These are phyloP conservation scores for Micrasema minimum DNA, from an alignment of 1,140 invertebrate species.

Conservation along the genomic window DNA sequence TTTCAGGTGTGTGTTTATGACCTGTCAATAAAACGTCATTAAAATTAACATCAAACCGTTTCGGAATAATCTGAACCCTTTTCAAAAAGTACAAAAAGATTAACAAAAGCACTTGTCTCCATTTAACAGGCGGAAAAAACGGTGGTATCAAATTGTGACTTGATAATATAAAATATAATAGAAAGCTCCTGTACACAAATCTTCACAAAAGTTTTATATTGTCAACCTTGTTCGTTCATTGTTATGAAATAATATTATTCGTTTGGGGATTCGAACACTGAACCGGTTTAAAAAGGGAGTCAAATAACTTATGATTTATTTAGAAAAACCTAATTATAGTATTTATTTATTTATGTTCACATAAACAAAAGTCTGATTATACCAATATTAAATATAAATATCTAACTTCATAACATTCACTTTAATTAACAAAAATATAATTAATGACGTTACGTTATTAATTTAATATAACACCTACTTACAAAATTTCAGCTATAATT, in stretches of 20 bases:
- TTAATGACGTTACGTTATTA: not conserved
- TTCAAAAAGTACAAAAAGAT: conserved; percentile 21
- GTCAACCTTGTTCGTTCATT: conserved; percentile 32
- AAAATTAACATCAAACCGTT: not conserved
- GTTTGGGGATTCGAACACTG: too few relatives aligned
- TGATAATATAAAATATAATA: conserved; percentile 41
- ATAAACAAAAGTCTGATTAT: too few relatives aligned
- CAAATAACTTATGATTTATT: too few relatives aligned
- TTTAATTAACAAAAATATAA: too few relatives aligned
- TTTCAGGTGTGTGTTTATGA: too few relatives aligned
- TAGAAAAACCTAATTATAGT: too few relatives aligned
- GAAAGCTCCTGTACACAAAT: conserved; percentile 33
- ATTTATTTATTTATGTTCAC: too few relatives aligned
- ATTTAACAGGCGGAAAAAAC: conserved; percentile 47
- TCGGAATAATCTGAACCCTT: conserved; percentile 17
- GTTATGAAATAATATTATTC: conserved; percentile 10
- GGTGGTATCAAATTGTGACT: conserved; percentile 48
- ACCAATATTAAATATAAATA: too few relatives aligned
- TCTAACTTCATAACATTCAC: too few relatives aligned
- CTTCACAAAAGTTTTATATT: conserved; percentile 42
- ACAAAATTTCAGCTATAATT: conserved; percentile 24
- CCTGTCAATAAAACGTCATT: conserved; percentile 18
- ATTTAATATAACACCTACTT: not conserved
- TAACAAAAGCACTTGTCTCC: conserved; percentile 49
- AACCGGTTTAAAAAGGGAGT: too few relatives aligned